A percentile compares a stretch with the other conserved stretches of the same genome.
phyloP scores from a whole-genome alignment of 2,797 vertebrate species.

The Capromys pilorides region DNA sequence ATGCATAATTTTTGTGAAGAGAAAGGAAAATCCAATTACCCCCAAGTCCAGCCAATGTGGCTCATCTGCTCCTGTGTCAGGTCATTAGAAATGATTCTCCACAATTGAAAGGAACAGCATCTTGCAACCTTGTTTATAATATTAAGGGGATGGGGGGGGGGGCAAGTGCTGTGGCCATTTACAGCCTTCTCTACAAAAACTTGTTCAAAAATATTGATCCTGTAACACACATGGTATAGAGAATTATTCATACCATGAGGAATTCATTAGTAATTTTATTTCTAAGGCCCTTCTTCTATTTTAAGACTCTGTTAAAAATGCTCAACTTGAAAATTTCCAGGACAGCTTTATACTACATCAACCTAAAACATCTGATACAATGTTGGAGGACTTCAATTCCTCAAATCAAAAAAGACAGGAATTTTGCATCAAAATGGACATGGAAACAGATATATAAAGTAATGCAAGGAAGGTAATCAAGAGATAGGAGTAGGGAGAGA shows the following conservation, averaged over 20 bases:
- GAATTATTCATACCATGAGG: slow-evolving; percentile 37
- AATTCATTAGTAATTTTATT: slow-evolving; percentile 61
- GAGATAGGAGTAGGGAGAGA: not conserved
- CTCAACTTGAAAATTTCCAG: slow-evolving; percentile 53
- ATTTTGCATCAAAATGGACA: not conserved
- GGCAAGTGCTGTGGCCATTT: not conserved
- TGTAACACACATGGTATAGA: not conserved
- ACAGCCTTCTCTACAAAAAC: slow-evolving; percentile 21
- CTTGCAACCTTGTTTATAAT: slow-evolving; percentile 69
- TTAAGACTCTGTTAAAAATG: slow-evolving; percentile 58
- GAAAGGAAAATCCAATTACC: slow-evolving; percentile 77
- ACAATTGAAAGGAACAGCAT: slow-evolving; percentile 71
- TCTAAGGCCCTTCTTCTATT: slow-evolving; percentile 39
- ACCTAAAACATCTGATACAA: slow-evolving; percentile 39
- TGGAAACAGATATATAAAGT: not conserved
- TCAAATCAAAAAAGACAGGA: not conserved
- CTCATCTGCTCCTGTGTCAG: slow-evolving; percentile 77
- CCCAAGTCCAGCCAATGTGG: slow-evolving; percentile 71
- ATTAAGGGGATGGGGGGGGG: not conserved
- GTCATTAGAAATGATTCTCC: slow-evolving; percentile 76
- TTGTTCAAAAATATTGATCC: slow-evolving; percentile 36
- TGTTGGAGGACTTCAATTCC: not conserved
- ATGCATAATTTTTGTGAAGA: slow-evolving; percentile 73
- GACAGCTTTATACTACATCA: not conserved
- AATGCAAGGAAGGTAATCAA: not conserved